Evolutionary conservation across 2,113 vertebrate species (phyloP).

Genomic region (Pterocles burchelli): DNA sequence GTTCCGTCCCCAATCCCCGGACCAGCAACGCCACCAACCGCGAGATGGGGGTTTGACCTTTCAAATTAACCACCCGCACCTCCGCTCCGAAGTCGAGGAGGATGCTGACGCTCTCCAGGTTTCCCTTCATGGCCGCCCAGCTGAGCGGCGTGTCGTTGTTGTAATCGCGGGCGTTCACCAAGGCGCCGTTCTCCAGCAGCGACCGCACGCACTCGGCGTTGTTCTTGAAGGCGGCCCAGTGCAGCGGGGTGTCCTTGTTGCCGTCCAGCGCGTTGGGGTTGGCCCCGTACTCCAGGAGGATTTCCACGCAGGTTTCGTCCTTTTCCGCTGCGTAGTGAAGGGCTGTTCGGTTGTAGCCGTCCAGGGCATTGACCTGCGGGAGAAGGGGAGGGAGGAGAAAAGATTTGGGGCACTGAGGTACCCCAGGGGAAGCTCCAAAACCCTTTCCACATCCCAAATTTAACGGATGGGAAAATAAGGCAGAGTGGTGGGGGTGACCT

Average conservation of each 20-base stretch:
- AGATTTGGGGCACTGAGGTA: not conserved
- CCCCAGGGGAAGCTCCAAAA: not conserved
- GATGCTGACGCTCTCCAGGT: slow-evolving; percentile 91
- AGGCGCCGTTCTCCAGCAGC: slow-evolving; percentile 88
- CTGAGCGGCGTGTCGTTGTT: slow-evolving; percentile 94
- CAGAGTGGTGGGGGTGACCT: rapidly evolving
- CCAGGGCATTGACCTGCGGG: slow-evolving; percentile 90
- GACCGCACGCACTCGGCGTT: slow-evolving; percentile 89
- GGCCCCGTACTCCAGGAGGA: slow-evolving; percentile 91
- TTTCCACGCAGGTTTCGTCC: slow-evolving; percentile 92
- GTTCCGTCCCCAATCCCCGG: slow-evolving; percentile 88
- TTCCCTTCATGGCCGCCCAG: slow-evolving; percentile 98
- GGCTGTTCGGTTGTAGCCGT: slow-evolving; percentile 95
- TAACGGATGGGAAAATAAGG: rapidly evolving
- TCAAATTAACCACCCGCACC: slow-evolving; percentile 89
- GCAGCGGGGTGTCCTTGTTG: slow-evolving; percentile 94
- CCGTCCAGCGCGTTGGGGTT: slow-evolving; percentile 89
- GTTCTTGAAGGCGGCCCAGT: slow-evolving; percentile 98
- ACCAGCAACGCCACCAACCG: slow-evolving; percentile 88
- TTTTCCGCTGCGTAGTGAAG: slow-evolving; percentile 96
- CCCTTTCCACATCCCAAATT: not conserved
- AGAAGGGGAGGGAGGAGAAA: not conserved
- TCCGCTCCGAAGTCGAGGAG: slow-evolving; percentile 92
- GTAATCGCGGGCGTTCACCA: slow-evolving; percentile 89
- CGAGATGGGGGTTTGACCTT: slow-evolving; percentile 92